These are phyloP conservation scores for Tragelaphus buxtoni DNA, from an alignment of 2,113 vertebrate species.

Conservation along the genomic window DNA sequence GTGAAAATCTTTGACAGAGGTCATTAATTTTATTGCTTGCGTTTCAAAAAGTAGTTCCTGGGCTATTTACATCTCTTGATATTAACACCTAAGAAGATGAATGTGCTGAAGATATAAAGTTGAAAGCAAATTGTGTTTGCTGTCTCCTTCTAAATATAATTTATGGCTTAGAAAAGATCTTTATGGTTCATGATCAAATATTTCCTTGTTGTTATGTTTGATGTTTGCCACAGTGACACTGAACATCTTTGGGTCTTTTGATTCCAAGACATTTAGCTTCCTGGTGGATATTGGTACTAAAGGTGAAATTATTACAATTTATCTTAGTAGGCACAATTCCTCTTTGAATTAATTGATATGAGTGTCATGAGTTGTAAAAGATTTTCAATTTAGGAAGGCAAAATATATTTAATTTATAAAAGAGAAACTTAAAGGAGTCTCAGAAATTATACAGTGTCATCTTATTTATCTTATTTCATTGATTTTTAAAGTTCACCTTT, in stretches of 20 bases:
- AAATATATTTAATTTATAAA: not conserved
- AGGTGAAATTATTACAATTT: not conserved
- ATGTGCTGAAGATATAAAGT: conserved; percentile 63
- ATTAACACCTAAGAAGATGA: conserved; percentile 66
- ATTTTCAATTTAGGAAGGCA: not conserved
- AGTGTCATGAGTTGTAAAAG: not conserved
- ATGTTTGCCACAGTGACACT: conserved; percentile 44
- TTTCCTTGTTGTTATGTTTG: conserved; percentile 58
- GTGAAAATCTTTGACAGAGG: conserved; percentile 55
- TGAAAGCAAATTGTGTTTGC: conserved; percentile 63
- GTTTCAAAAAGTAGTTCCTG: conserved; percentile 54
- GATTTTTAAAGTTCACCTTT: not conserved
- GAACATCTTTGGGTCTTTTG: conserved; percentile 13
- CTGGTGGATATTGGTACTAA: not conserved
- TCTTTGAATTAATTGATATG: not conserved
- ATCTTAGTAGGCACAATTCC: not conserved
- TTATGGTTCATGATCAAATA: conserved; percentile 69
- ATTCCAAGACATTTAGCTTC: conserved; percentile 22
- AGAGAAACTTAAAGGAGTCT: not conserved
- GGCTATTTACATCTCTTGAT: conserved; percentile 51
- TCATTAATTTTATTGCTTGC: conserved; percentile 74
- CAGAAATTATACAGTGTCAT: not conserved
- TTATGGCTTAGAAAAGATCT: conserved; percentile 60
- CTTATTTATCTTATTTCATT: not conserved
- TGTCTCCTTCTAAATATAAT: conserved; percentile 46